Base-by-base conservation (phyloP, 2,888 invertebrate genomes). In the Venusia cambrica region DNA sequence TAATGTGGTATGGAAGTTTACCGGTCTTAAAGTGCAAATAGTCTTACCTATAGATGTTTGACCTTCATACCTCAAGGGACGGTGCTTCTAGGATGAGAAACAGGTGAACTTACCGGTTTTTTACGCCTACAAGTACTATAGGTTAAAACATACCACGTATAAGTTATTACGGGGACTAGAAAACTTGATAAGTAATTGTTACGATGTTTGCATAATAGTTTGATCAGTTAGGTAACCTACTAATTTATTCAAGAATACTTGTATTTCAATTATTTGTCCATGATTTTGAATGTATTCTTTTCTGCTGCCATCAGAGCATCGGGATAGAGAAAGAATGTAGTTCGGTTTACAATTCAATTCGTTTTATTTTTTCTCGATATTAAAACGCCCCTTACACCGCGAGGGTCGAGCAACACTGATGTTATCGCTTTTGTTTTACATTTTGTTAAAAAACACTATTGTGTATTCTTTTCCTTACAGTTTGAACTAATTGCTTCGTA, bases 381-480 rank as follows among this genome's bases (percentile, higher is more conserved):
- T 61, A 54, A 62, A 69, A 72, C 68, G 73, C 73, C 73, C 67
- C 38, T 58, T 54, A 61, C 64, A 65, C 65, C 51, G 62, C 57
- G 59, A 59, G 69, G 65, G 62, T 60, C 60, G 57, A 57, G 59
- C 62, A 59, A 57, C 62, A 45, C 47, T 63, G 78, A 77, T 78
- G 57, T 60, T 76, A 77, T 77, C 76, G 61, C 55, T 47, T 62
- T 60, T 58, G 59, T 67, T 44, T 60, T 63, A 66, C 62, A 64
- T 73, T 73, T 68, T 62, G 62, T 73, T n/a, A n/a, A 64, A 67
- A 71, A 66, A 67, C 61, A 54, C 54, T 66, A 62, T 65, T 52
- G 57, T 51, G 46, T 47, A n/a, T 48, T 47, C 56, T 70, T 65
- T 67, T 58, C 49, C 54, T 63, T 63, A 62, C 59, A 29, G 56